phyloP scores from a whole-genome alignment of 2,888 invertebrate species.

The Diploptera punctata region DNA sequence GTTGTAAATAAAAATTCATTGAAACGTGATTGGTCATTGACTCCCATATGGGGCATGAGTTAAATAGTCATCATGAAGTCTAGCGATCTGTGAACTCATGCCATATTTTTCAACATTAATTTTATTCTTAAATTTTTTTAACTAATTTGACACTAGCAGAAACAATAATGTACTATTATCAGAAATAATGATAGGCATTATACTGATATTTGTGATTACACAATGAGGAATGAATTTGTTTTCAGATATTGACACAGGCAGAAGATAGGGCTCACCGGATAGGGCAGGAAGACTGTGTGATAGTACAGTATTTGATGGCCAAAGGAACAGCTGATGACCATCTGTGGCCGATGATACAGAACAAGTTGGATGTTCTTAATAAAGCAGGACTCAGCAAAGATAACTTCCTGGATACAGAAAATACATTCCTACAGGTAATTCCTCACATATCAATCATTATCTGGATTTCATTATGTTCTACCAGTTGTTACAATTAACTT shows the following conservation, averaged over 20 bases:
- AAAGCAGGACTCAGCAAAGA: slow-evolving; percentile 86
- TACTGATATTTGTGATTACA: too few species aligned
- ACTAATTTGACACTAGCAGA: too few species aligned
- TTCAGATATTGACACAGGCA: slow-evolving; percentile 88
- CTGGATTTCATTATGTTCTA: not conserved
- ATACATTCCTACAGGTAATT: not conserved
- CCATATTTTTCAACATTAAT: too few species aligned
- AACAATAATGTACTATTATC: too few species aligned
- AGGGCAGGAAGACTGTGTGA: slow-evolving; percentile 79
- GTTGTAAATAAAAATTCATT: too few species aligned
- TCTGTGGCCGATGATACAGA: slow-evolving; percentile 87
- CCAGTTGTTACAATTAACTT: not conserved
- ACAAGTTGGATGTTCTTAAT: slow-evolving; percentile 83
- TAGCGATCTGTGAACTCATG: too few species aligned
- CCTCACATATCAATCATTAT: not conserved
- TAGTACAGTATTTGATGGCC: slow-evolving; percentile 87
- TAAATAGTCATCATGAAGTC: too few species aligned
- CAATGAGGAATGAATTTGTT: too few species aligned
- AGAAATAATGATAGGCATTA: too few species aligned
- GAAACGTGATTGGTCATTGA: too few species aligned
- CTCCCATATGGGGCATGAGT: too few species aligned
- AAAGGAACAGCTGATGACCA: slow-evolving; percentile 87
- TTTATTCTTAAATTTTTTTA: too few species aligned
- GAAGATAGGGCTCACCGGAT: slow-evolving; percentile 95
- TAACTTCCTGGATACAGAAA: slow-evolving; percentile 67